Base-by-base conservation (phyloP, 2,888 invertebrate species). In the Phaedon cochleariae region DNA sequence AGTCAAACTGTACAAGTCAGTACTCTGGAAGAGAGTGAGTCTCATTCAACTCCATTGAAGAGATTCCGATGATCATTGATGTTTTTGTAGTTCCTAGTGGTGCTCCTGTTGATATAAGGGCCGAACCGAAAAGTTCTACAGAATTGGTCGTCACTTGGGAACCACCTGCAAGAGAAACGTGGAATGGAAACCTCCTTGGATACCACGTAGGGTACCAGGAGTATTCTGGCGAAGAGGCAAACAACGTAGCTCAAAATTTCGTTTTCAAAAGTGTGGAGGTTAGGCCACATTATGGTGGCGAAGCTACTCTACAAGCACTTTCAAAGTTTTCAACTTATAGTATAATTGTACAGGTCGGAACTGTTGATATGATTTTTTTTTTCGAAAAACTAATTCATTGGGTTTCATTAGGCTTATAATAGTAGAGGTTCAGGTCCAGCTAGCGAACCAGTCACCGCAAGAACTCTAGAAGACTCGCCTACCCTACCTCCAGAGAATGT, bases 191-290 rank as follows among this genome's bases (percentile, higher is more conserved):
- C 77, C 87, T 95, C 72, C 86, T 94, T 0, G 95, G 95, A 61
- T 95, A 94, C 83, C 94, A 94, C 80, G 92, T 95, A 26, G 94
- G 94, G 74, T 94, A 92, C 85, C 92, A 93, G 81, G 90, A 91
- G 81, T 87, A 90, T 77, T 81, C 72, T 22, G 67, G 76, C n/a
- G 77, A 78, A 18, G 77, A 78, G 10, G 69, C 75, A 10, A 76
- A 75, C 63, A 73, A 63, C 54, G 72, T 77, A 6, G 68, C 76
- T 12, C 85, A 85, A 71, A 85, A 89, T 0, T 92, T 91, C 79
- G 90, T 89, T 41, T 92, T 92, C 66, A 89, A 92, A 78, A 92
- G 92, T 41, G 92, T 93, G 0, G 92, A 93, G 82, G 85, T 89
- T 63, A 87, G 91, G n/a, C 87, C 90, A 0, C 92, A 92, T 70